Evolutionary conservation across 1,140 invertebrate species (phyloP).

Genomic region (Oreohelix idahoensis): DNA sequence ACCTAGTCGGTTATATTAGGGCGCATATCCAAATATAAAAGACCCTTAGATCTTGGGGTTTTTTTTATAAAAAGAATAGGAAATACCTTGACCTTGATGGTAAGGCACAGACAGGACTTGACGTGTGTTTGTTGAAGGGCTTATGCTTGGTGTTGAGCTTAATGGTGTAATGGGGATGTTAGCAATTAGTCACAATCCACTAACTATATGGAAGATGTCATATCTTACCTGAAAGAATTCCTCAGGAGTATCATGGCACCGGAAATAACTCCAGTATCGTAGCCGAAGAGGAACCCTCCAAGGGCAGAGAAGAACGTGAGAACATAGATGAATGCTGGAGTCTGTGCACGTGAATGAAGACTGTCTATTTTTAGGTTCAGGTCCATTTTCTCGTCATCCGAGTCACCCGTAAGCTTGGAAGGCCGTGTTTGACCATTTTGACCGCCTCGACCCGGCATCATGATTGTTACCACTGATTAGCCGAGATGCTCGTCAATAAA

Average conservation of each 20-base stretch:
- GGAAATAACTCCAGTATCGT: constrained; percentile 81
- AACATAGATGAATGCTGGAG: constrained; percentile 63
- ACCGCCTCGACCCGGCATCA: not conserved
- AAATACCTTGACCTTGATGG: too few relatives aligned
- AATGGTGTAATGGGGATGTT: too few relatives aligned
- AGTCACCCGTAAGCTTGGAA: constrained; percentile 59
- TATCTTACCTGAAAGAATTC: constrained; percentile 68
- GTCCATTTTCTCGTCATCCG: constrained; percentile 63
- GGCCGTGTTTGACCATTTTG: constrained; percentile 43
- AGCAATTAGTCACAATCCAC: too few relatives aligned
- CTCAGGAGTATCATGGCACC: constrained; percentile 78
- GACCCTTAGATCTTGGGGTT: too few relatives aligned
- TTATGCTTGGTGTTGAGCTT: too few relatives aligned
- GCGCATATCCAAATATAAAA: too few relatives aligned
- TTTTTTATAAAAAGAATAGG: too few relatives aligned
- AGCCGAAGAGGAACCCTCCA: constrained; percentile 81
- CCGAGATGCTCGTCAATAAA: not conserved
- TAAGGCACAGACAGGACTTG: too few relatives aligned
- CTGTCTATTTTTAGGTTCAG: constrained; percentile 66
- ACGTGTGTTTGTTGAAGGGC: too few relatives aligned
- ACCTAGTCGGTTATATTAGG: too few relatives aligned
- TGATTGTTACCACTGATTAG: not conserved
- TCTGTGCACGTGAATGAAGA: constrained; percentile 54
- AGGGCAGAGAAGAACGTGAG: constrained; percentile 71
- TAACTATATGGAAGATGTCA: too few relatives aligned